Base-by-base conservation (phyloP, 92 coral and sea anemone genomes). In the Phenganax marumi region DNA sequence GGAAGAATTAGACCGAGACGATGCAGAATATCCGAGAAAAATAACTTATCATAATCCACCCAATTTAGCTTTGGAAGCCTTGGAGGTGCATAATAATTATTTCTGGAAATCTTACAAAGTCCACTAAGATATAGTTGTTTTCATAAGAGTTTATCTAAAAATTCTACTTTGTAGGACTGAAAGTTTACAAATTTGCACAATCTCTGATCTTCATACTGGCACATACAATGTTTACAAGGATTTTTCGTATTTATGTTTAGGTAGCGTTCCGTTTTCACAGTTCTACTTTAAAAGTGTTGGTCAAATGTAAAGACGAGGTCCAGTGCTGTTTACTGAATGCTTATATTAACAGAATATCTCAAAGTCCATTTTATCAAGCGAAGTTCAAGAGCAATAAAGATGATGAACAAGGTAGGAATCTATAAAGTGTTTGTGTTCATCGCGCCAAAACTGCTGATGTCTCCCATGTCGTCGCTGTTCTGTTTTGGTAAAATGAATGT, bases 31-130 rank as follows among this genome's bases (percentile, higher is more conserved):
- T 25, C 98, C 98, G 0, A 87, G 91, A 77, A 92, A 88, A 83
- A 95, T 95, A 52, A 80, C 88, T 13, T 95, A 90, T 76, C 93
- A 92, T 85, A 89, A 87, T 73, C 98, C 98, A 61, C 98, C 97
- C 0, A 97, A 95, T 21, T 90, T 92, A 72, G 88, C 91, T 17
- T 84, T 95, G 39, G 98, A 95, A 81, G 93, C 98, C 0, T 80
- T 95, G 1, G 98, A 95, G 97, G 98, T 95, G 53, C 21, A 18
- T 33, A 33, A 33, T 33, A 0, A 33, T 33, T 5, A 5, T 2
- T 33, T 33, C 43, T 33, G 43, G 2, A 33, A 33, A 33, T 33
- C 5, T 33, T 33, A 33, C 43, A 33, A 33, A 33, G 43, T 33
- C 43, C 43, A 33, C 43, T 33, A 33, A 33, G 43, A 33, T 33